phyloP scores from a whole-genome alignment of 2,888 invertebrate genomes.

The Cerastoderma edule region DNA sequence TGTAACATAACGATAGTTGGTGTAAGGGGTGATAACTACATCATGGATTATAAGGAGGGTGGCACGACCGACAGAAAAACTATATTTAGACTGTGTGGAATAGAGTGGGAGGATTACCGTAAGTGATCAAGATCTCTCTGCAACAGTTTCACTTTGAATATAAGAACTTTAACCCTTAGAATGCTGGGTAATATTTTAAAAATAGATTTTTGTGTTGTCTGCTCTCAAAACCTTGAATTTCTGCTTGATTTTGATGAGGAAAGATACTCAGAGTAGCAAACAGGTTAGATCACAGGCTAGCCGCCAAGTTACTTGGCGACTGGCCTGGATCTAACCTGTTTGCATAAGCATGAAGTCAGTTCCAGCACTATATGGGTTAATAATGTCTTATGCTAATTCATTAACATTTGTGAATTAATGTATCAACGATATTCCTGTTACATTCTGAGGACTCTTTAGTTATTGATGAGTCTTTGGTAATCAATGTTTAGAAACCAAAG shows the following conservation, averaged over 20 bases:
- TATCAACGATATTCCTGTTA: too few relatives aligned
- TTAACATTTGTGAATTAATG: too few relatives aligned
- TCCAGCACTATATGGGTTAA: too few relatives aligned
- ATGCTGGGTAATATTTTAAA: neutral
- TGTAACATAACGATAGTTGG: constrained; percentile 58
- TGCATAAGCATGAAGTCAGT: too few relatives aligned
- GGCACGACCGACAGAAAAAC: constrained; percentile 35
- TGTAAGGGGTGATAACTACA: constrained; percentile 45
- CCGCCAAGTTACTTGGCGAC: too few relatives aligned
- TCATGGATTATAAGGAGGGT: constrained; percentile 39
- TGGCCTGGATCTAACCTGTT: too few relatives aligned
- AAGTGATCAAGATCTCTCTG: neutral
- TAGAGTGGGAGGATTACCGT: constrained; percentile 57
- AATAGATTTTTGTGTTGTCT: neutral
- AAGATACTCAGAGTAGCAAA: neutral
- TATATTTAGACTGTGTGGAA: constrained; percentile 48
- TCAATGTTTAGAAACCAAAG: too few relatives aligned
- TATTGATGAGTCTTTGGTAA: too few relatives aligned
- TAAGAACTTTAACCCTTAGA: neutral
- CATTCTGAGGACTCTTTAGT: too few relatives aligned
- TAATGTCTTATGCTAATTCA: too few relatives aligned
- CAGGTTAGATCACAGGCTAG: neutral
- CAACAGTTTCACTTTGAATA: neutral
- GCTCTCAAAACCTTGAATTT: neutral
- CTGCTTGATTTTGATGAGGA: neutral